Evolutionary conservation across 2,888 invertebrate genomes (phyloP).

Genomic region (Abrostola tripartita): DNA sequence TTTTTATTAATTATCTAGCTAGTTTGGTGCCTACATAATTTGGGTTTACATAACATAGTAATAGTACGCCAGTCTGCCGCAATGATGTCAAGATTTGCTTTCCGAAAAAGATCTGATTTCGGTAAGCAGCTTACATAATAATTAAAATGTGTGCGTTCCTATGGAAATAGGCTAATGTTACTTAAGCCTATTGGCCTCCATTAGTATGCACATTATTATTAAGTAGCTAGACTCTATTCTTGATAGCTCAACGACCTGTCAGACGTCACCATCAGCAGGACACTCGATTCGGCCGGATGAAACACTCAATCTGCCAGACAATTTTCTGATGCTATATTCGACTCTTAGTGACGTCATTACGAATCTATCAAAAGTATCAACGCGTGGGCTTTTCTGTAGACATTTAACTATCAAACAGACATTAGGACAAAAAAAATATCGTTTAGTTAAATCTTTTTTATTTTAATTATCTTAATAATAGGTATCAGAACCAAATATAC

Average conservation of each 20-base stretch:
- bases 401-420: constrained; percentile 8
- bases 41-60: no score
- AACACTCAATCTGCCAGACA: constrained; percentile 1
- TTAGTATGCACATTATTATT: no score
- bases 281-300: background rate
- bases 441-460: constrained; percentile 54
- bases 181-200: no score
- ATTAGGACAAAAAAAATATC: constrained; percentile 25
- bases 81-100: no score
- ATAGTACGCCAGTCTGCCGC: no score
- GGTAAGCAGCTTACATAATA: no score
- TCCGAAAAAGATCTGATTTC: no score
- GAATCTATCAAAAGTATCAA: background rate
- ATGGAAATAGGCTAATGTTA: no score
- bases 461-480: constrained; percentile 63
- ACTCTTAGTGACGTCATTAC: background rate
- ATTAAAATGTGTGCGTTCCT: no score
- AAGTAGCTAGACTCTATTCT: background rate
- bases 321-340: background rate
- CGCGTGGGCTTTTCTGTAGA: constrained; percentile 1
- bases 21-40: no score
- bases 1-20: no score
- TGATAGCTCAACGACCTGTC: background rate
- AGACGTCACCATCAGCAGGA: background rate
- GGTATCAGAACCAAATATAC: constrained; percentile 71